Conservation (phyloP, 2,888 invertebrate species). For the Stomorhina lunata region DNA sequence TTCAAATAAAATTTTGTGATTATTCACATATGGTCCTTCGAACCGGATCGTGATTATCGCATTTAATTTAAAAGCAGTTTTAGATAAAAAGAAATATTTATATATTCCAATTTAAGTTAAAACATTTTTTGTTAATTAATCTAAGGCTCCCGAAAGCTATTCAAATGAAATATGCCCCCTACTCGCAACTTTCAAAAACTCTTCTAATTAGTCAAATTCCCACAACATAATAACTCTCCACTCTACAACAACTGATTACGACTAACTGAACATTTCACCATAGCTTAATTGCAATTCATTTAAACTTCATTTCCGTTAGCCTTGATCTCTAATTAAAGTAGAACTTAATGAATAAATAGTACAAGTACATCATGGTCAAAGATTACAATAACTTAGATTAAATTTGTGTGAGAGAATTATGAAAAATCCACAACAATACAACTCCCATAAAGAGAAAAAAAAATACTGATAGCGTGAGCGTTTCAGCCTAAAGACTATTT, state of each 20-base stretch:
- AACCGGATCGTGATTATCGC: too few relatives aligned
- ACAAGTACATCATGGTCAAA: constrained; percentile 15
- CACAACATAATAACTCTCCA: background rate
- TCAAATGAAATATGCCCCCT: too few relatives aligned
- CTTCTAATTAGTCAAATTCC: constrained; percentile 9
- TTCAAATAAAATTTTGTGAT: too few relatives aligned
- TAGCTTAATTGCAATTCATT: constrained; percentile 54
- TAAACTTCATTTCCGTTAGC: constrained; percentile 73
- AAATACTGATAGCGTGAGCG: background rate
- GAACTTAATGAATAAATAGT: constrained; percentile 53
- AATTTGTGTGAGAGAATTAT: constrained; percentile 53
- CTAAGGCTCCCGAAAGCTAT: too few relatives aligned
- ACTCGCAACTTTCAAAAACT: background rate
- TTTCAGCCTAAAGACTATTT: constrained; percentile 38
- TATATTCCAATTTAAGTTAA: too few relatives aligned
- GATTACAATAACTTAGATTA: constrained; percentile 57
- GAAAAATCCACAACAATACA: background rate
- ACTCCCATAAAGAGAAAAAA: constrained; percentile 23
- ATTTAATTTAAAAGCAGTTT: too few relatives aligned
- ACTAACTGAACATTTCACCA: too few relatives aligned
- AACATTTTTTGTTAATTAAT: too few relatives aligned
- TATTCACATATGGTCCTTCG: too few relatives aligned
- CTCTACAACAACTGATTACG: background rate
- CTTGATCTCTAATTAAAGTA: constrained; percentile 75
- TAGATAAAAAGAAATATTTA: too few relatives aligned